phyloP scores from a whole-genome alignment of 2,113 vertebrate species.

The Herpetotheres cachinnans region DNA sequence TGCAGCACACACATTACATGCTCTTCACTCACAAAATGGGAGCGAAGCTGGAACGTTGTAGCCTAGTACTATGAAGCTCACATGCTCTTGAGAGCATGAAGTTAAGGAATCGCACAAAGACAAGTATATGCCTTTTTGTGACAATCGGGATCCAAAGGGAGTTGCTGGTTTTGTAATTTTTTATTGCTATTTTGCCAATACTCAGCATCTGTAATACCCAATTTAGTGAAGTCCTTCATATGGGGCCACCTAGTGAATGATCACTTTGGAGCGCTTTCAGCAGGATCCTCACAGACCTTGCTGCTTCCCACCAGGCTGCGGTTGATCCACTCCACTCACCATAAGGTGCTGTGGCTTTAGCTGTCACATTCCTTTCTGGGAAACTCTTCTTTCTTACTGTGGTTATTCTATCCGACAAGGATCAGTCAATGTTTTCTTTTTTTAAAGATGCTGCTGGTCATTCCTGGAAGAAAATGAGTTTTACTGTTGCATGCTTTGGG shows the following conservation, averaged over 20 bases:
- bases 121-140: background rate
- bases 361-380: background rate
- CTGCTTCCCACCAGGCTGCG: background rate
- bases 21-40: background rate
- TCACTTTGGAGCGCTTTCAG: background rate
- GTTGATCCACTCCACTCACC: background rate
- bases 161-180: background rate
- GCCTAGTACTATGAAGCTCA: background rate
- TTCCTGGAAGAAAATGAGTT: slow-evolving; percentile 31
- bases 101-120: background rate
- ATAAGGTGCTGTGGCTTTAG: background rate
- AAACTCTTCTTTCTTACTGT: background rate
- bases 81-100: rapidly evolving
- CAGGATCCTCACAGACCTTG: background rate
- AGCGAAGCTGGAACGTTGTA: background rate
- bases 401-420: background rate
- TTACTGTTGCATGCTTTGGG: background rate
- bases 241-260: background rate
- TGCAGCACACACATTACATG: background rate
- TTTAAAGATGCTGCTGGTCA: background rate
- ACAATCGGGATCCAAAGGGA: background rate
- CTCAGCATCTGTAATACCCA: background rate
- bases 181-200: background rate
- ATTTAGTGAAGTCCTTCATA: background rate
- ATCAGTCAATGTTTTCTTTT: background rate